Evolutionary conservation across 2,113 vertebrate species (phyloP).

Genomic region (Sitta europaea): DNA sequence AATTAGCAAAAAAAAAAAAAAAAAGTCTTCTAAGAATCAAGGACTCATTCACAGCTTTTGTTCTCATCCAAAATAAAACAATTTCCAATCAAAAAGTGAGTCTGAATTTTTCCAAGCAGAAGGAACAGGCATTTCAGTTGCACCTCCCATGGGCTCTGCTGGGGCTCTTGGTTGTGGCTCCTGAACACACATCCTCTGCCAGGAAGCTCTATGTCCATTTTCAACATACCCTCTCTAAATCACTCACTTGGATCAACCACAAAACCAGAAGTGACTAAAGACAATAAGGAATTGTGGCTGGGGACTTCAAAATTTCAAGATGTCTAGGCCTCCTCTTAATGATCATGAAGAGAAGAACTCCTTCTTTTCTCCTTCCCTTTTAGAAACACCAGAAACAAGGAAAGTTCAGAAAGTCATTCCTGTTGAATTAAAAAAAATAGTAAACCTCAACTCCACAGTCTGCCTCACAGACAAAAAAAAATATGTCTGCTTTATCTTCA

Average conservation of each 20-base stretch:
- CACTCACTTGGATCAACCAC: neutral
- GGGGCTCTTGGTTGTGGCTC: neutral
- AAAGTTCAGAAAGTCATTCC: neutral
- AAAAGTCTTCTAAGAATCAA: neutral
- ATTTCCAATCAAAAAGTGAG: neutral
- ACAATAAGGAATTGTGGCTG: neutral
- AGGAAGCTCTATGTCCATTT: fast-evolving
- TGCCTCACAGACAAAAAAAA: neutral
- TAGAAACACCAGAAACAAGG: neutral
- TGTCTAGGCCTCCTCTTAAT: neutral
- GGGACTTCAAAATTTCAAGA: neutral
- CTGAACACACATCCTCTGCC: fast-evolving
- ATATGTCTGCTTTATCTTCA: neutral
- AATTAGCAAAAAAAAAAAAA: neutral
- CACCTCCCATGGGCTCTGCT: neutral
- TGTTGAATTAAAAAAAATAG: neutral
- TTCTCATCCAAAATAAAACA: neutral
- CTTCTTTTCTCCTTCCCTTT: neutral
- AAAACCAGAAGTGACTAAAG: neutral
- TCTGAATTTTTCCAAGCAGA: neutral
- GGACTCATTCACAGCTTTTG: neutral
- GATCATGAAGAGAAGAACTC: neutral
- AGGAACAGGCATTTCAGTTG: neutral
- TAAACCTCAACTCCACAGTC: neutral
- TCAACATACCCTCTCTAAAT: neutral